These are phyloP conservation scores for Caenorhabditis briggsae DNA, from an alignment of 1,140 invertebrate species.

Conservation along the genomic window DNA sequence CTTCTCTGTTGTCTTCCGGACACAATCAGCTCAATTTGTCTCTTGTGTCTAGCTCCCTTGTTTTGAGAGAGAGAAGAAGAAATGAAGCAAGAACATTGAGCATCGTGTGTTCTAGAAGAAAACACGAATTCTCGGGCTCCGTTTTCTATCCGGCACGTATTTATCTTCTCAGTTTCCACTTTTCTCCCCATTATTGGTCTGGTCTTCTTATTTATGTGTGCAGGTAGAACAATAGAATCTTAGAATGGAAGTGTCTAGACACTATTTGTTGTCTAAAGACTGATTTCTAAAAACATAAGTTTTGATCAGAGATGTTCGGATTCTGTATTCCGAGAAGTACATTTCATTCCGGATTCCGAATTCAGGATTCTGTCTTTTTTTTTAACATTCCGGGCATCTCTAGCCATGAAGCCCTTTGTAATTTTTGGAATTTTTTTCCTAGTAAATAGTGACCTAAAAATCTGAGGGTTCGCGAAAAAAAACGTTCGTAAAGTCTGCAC, in stretches of 20 bases:
- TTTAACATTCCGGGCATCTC: no score
- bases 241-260: not conserved
- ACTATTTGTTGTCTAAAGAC: not conserved
- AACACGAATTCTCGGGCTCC: not conserved
- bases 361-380: no score
- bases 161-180: slow-evolving; percentile 9
- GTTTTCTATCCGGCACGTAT: slow-evolving; percentile 43
- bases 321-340: no score
- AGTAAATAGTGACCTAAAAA: no score
- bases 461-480: no score
- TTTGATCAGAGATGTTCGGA: no score
- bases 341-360: no score
- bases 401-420: no score
- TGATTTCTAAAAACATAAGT: not conserved
- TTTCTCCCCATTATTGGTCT: slow-evolving; percentile 5
- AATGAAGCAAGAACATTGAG: slow-evolving; percentile 25
- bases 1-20: slow-evolving; percentile 44
- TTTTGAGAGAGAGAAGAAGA: not conserved
- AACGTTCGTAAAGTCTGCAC: no score
- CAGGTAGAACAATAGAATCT: not conserved
- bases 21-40: slow-evolving; percentile 52
- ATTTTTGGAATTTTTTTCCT: no score
- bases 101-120: slow-evolving; percentile 42
- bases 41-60: slow-evolving; percentile 7
- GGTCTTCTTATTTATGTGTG: not conserved